Conservation (phyloP, 2,113 vertebrate genomes). For the Varanus komodoensis region DNA sequence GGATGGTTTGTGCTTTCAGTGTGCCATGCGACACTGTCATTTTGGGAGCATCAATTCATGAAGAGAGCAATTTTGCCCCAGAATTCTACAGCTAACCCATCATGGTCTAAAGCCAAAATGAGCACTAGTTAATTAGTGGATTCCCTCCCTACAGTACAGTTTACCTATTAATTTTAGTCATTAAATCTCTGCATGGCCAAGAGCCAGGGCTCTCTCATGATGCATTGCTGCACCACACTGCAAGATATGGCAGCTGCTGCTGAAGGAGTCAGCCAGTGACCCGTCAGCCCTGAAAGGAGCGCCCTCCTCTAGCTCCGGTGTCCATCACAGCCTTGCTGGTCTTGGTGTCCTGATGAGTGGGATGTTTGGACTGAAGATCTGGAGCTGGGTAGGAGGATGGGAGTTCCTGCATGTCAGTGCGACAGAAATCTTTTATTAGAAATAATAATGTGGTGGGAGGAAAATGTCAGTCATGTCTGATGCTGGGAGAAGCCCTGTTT, state of each 20-base stretch:
- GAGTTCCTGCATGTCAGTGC: slow-evolving; percentile 49
- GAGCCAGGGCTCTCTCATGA: background rate
- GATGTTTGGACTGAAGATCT: slow-evolving; percentile 47
- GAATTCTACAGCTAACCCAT: background rate
- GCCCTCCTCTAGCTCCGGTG: slow-evolving; percentile 43
- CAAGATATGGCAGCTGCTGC: background rate
- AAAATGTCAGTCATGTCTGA: slow-evolving; percentile 53
- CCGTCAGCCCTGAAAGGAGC: slow-evolving; percentile 28
- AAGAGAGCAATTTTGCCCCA: background rate
- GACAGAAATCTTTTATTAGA: slow-evolving; percentile 65
- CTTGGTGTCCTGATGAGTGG: slow-evolving; percentile 18
- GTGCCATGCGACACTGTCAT: background rate
- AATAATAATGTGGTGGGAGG: slow-evolving; percentile 52
- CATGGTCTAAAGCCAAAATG: background rate
- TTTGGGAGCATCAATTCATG: background rate
- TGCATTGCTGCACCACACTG: background rate
- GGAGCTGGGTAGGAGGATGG: slow-evolving; percentile 56
- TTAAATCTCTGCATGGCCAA: no score
- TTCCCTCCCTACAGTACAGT: background rate
- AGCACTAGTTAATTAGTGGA: background rate
- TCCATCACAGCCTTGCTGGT: slow-evolving; percentile 7
- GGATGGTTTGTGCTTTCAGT: background rate
- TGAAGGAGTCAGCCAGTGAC: background rate
- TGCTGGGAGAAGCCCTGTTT: slow-evolving; percentile 34
- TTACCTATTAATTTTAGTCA: background rate